Percentiles rank a stretch among this genome's conserved stretches.
Conservation (phyloP, 2,797 vertebrate species). For the Platyrinchus mystaceus region DNA sequence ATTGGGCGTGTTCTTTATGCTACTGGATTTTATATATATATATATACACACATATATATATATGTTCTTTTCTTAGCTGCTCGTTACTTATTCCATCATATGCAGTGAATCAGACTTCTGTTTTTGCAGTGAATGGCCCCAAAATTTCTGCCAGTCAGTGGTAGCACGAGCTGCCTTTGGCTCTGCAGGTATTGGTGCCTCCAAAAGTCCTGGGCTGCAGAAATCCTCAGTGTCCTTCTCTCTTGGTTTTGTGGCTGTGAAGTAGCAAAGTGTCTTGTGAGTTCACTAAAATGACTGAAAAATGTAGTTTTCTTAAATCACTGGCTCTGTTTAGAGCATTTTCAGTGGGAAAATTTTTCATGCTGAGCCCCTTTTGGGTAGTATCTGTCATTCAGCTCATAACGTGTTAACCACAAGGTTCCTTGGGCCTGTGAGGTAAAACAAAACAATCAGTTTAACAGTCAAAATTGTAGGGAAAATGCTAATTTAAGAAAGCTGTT, state of each 20-base stretch:
- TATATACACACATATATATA: background rate
- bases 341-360: conserved; percentile 23
- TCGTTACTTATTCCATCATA: background rate
- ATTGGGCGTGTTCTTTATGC: too few relatives aligned
- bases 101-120: background rate
- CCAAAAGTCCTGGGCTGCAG: background rate
- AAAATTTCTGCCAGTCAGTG: background rate
- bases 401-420: background rate
- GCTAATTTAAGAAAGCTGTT: conserved; percentile 19
- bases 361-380: background rate
- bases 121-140: background rate
- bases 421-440: conserved; percentile 36
- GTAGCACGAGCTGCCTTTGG: background rate
- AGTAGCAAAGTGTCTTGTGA: background rate
- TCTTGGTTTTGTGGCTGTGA: background rate
- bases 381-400: background rate
- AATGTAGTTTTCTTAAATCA: background rate
- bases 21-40: background rate
- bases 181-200: background rate
- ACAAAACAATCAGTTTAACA: background rate
- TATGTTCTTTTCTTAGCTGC: background rate
- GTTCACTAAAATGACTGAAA: background rate
- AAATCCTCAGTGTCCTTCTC: background rate
- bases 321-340: background rate
- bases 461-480: background rate